Percentiles rank a stretch among this genome's conserved stretches.
Evolutionary conservation across 2,797 vertebrate genomes (phyloP).

Genomic region (Labeo calbasu): DNA sequence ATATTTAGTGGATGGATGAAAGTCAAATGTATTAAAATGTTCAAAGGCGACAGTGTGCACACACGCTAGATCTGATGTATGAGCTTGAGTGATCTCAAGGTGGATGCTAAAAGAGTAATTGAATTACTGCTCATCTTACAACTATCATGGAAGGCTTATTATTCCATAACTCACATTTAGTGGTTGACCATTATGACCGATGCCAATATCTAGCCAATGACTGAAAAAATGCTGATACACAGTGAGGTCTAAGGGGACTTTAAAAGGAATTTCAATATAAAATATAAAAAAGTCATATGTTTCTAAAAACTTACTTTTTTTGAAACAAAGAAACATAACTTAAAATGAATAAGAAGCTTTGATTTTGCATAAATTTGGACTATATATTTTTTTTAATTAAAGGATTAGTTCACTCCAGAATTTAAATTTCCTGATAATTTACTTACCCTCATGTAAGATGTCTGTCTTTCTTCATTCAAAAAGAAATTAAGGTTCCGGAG

Average conservation of each 20-base stretch:
- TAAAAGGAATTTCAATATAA: not conserved
- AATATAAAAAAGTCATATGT: not conserved
- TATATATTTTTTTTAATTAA: too few species aligned
- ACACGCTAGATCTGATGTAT: conserved; percentile 50
- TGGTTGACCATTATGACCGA: not conserved
- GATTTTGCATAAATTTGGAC: not conserved
- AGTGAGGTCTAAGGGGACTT: not conserved
- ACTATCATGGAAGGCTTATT: conserved; percentile 16
- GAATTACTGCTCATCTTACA: conserved; percentile 22
- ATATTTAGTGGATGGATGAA: conserved; percentile 60
- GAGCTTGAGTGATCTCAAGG: conserved; percentile 2
- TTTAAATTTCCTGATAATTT: too few species aligned
- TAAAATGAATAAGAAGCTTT: not conserved
- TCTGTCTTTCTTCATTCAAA: too few species aligned
- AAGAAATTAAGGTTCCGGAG: too few species aligned
- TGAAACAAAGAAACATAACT: not conserved
- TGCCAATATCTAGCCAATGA: not conserved
- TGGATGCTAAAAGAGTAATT: conserved; percentile 1
- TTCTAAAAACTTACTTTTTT: not conserved
- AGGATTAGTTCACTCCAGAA: too few species aligned
- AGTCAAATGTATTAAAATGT: conserved; percentile 54
- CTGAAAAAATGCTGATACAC: not conserved
- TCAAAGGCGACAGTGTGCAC: conserved; percentile 55
- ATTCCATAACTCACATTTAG: not conserved
- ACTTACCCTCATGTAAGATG: too few species aligned